Conservation (phyloP, 2,797 vertebrate genomes). For the Amniataba percoides region DNA sequence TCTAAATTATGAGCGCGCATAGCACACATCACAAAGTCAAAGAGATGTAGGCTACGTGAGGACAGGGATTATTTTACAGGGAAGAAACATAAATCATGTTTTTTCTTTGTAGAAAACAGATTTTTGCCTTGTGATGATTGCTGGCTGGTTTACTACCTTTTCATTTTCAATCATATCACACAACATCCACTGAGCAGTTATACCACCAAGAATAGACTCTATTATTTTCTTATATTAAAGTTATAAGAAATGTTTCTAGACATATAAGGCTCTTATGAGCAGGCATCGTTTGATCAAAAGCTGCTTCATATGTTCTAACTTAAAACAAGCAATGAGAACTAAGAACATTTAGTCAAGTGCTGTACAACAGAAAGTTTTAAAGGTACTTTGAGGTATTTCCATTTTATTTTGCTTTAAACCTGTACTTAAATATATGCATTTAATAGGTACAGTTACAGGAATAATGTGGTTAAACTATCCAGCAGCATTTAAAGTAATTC, state of each 20-base stretch:
- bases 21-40: slow-evolving; percentile 39
- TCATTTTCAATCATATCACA: slow-evolving; percentile 1
- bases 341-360: not conserved
- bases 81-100: slow-evolving; percentile 25
- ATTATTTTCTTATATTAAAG: not conserved
- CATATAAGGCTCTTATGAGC: not conserved
- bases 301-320: not conserved
- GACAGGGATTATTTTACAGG: slow-evolving; percentile 19
- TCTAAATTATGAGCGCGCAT: slow-evolving; percentile 53
- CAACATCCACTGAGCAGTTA: not conserved
- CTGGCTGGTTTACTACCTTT: not conserved
- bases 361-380: not conserved
- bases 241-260: no score
- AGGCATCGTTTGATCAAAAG: not conserved
- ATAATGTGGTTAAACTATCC: not conserved
- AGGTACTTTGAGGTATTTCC: not conserved
- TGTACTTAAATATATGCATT: not conserved
- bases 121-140: slow-evolving; percentile 11
- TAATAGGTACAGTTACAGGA: not conserved
- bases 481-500: not conserved
- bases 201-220: not conserved
- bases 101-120: no score
- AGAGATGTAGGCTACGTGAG: slow-evolving; percentile 8
- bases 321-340: not conserved
- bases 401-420: not conserved